A percentile compares a stretch with the other conserved stretches of the same genome.
Evolutionary conservation across 2,113 vertebrate genomes (phyloP).

Genomic region (Deroptyus accipitrinus): DNA sequence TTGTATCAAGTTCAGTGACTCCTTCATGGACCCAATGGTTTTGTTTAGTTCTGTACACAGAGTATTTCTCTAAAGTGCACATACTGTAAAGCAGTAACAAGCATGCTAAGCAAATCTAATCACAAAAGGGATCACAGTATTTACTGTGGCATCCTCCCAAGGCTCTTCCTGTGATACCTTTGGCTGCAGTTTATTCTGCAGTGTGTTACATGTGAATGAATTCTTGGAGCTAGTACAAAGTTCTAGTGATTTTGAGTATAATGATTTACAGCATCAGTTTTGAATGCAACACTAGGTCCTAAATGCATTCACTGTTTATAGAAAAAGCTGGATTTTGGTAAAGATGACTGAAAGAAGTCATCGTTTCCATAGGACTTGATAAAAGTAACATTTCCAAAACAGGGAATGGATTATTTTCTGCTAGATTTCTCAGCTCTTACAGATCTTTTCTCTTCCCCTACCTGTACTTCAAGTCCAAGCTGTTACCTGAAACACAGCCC

Average conservation of each 20-base stretch:
- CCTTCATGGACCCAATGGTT: background rate
- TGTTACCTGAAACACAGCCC: background rate
- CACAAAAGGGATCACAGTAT: background rate
- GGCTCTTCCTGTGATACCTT: background rate
- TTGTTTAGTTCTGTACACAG: background rate
- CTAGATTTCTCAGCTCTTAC: background rate
- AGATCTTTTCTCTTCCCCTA: background rate
- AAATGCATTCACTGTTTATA: background rate
- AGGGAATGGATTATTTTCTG: background rate
- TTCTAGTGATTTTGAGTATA: background rate
- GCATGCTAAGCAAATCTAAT: background rate
- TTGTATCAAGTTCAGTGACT: background rate
- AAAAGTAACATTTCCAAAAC: background rate
- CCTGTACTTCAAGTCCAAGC: background rate
- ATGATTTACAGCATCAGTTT: background rate
- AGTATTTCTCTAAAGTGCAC: background rate
- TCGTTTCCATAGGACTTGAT: background rate
- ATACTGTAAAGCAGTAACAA: background rate
- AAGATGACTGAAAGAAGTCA: background rate
- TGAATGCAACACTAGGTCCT: background rate
- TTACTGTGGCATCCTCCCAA: background rate
- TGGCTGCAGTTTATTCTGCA: background rate
- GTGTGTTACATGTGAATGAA: background rate
- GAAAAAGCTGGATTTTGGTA: background rate
- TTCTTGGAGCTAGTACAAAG: background rate